Percentiles rank a stretch among this genome's conserved stretches.
Conservation (phyloP, 30 jellyfish, hydroid and myxozoan species). For the Hydractinia echinata region DNA sequence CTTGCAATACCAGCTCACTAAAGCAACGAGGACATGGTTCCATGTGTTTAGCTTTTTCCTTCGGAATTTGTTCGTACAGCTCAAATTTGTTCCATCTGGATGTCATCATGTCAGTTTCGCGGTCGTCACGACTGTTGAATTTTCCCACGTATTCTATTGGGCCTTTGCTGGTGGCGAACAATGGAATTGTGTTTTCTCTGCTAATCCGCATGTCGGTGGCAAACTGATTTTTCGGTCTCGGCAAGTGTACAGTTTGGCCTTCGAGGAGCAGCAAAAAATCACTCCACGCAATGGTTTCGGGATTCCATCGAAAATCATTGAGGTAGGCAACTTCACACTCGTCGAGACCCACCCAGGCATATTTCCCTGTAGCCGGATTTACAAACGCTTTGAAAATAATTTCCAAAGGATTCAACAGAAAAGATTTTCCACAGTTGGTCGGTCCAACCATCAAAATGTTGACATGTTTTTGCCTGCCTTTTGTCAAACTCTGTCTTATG, state of each 20-base stretch:
- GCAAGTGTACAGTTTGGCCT: constrained; percentile 49
- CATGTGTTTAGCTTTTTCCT: not conserved
- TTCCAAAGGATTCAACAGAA: constrained; percentile 30
- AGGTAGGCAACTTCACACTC: constrained; percentile 25
- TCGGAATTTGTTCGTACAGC: constrained; percentile 15
- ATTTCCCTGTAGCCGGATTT: constrained; percentile 42
- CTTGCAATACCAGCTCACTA: not conserved
- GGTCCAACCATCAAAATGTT: constrained; percentile 1
- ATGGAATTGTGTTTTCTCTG: constrained; percentile 20
- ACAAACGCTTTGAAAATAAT: constrained; percentile 4
- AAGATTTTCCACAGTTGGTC: constrained; percentile 26
- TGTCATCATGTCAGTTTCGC: constrained; percentile 22
- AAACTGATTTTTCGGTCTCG: constrained; percentile 35
- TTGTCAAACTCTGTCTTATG: no score
- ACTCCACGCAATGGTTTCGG: constrained; percentile 12
- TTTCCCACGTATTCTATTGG: not conserved
- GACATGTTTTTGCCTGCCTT: not conserved
- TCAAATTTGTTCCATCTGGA: constrained; percentile 37
- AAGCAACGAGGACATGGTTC: constrained; percentile 4
- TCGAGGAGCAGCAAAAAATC: constrained; percentile 28
- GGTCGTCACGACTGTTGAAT: no score
- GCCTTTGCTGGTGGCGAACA: constrained; percentile 39
- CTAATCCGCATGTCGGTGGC: constrained; percentile 29
- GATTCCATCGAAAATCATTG: constrained; percentile 21
- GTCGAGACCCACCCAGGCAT: constrained; percentile 33